phyloP scores from a whole-genome alignment of 2,888 invertebrate species.

The Diarsia brunnea region DNA sequence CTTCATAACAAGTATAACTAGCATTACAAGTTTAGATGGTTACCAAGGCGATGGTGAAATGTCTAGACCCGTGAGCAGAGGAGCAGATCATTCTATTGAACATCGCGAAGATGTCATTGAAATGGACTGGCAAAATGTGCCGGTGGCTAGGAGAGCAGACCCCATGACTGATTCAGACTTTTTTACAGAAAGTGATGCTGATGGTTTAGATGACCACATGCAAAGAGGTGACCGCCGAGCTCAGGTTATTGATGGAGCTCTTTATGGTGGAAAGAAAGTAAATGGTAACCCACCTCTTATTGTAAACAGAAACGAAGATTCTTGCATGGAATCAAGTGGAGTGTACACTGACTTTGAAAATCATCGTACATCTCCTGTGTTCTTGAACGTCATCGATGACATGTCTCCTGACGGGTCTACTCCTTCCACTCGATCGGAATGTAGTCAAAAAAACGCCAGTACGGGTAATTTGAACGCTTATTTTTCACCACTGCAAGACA shows the following conservation, averaged over 20 bases:
- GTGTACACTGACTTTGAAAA: constrained; percentile 97
- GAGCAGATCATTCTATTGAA: constrained; percentile 93
- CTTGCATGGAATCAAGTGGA: constrained; percentile 97
- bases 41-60: constrained; percentile 98
- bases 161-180: constrained; percentile 98
- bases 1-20: constrained; percentile 97
- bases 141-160: constrained; percentile 93
- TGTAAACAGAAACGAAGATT: constrained; percentile 92
- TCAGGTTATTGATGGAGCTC: constrained; percentile 96
- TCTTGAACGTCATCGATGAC: constrained; percentile 92
- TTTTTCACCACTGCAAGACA: constrained; percentile 79
- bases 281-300: constrained; percentile 90
- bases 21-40: constrained; percentile 97
- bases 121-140: constrained; percentile 91
- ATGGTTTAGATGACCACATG: constrained; percentile 94
- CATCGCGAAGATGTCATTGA: constrained; percentile 89
- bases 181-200: constrained; percentile 97
- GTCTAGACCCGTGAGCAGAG: constrained; percentile 96
- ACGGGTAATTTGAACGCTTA: constrained; percentile 79
- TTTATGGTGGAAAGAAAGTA: constrained; percentile 94
- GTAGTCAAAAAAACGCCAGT: constrained; percentile 87
- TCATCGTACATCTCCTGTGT: constrained; percentile 88
- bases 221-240: constrained; percentile 94
- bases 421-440: constrained; percentile 89
- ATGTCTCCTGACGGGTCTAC: constrained; percentile 92